Evolutionary conservation across 2,113 vertebrate genomes (phyloP).

Genomic region (Sander vitreus): DNA sequence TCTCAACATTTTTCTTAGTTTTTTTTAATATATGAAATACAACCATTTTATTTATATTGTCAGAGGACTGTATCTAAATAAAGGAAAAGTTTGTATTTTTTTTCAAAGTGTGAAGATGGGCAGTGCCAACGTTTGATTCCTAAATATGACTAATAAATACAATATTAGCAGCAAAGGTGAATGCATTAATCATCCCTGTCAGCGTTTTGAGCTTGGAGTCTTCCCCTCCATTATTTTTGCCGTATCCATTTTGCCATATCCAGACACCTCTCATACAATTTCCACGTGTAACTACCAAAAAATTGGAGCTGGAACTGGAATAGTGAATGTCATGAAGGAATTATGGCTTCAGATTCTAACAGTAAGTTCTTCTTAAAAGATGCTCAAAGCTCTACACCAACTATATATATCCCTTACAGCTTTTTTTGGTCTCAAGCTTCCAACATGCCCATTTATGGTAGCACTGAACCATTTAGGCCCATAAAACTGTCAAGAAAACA

Average conservation of each 20-base stretch:
- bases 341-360: slow-evolving; percentile 41
- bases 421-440: slow-evolving; percentile 34
- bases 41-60: neutral
- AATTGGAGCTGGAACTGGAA: slow-evolving; percentile 43
- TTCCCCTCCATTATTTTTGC: slow-evolving; percentile 20
- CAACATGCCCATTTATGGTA: slow-evolving; percentile 71
- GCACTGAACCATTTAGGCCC: slow-evolving; percentile 32
- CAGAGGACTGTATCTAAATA: neutral
- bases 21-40: neutral
- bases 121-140: too few species aligned
- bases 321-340: slow-evolving; percentile 42
- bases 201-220: too few species aligned
- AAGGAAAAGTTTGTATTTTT: neutral
- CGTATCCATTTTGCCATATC: neutral
- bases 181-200: neutral
- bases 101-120: neutral
- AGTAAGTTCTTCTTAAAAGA: slow-evolving; percentile 38
- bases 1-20: neutral
- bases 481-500: slow-evolving; percentile 63
- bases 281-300: slow-evolving; percentile 27
- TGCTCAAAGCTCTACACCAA: slow-evolving; percentile 19
- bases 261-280: slow-evolving; percentile 36
- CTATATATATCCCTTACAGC: slow-evolving; percentile 7
- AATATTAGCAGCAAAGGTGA: neutral
- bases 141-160: neutral